Percentiles rank a stretch among this genome's conserved stretches.
These are phyloP conservation scores for Byasa hedistus DNA, from an alignment of 2,888 invertebrate genomes.

Conservation along the genomic window DNA sequence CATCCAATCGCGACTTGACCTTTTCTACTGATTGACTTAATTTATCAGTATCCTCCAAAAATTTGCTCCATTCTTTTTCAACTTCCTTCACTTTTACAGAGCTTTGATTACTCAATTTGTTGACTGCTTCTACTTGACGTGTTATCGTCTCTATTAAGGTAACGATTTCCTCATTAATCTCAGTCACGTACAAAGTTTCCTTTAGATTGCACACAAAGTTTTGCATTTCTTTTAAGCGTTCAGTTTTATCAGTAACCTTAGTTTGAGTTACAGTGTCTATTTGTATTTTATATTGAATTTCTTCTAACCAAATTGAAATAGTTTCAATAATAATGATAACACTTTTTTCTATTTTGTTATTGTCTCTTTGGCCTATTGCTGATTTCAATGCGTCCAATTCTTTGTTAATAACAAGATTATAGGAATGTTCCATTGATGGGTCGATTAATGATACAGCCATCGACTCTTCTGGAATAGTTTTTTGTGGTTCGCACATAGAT, in stretches of 20 bases:
- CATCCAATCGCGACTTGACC: constrained; percentile 76
- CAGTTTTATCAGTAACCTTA: constrained; percentile 50
- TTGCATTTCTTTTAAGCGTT: constrained; percentile 65
- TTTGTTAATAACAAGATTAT: constrained; percentile 78
- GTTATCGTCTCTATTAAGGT: constrained; percentile 82
- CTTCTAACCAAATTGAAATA: constrained; percentile 91
- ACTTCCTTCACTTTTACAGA: constrained; percentile 73
- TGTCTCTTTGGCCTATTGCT: constrained; percentile 81
- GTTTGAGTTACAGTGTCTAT: constrained; percentile 52
- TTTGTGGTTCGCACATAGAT: constrained; percentile 51
- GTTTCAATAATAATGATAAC: constrained; percentile 88
- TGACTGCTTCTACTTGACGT: constrained; percentile 85
- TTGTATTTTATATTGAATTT: constrained; percentile 88
- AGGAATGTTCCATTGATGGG: constrained; percentile 68
- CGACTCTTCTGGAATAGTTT: constrained; percentile 47
- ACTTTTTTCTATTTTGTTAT: constrained; percentile 82
- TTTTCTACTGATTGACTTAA: constrained; percentile 75
- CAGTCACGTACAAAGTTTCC: constrained; percentile 83
- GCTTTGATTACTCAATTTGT: constrained; percentile 79
- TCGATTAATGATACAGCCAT: constrained; percentile 63
- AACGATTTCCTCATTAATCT: constrained; percentile 83
- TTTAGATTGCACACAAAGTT: constrained; percentile 81
- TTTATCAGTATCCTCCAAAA: constrained; percentile 82
- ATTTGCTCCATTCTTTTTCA: constrained; percentile 85
- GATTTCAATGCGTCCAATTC: constrained; percentile 79